These are phyloP conservation scores for Scomberomorus guttatus DNA, from an alignment of 2,797 vertebrate species.

Conservation along the genomic window DNA sequence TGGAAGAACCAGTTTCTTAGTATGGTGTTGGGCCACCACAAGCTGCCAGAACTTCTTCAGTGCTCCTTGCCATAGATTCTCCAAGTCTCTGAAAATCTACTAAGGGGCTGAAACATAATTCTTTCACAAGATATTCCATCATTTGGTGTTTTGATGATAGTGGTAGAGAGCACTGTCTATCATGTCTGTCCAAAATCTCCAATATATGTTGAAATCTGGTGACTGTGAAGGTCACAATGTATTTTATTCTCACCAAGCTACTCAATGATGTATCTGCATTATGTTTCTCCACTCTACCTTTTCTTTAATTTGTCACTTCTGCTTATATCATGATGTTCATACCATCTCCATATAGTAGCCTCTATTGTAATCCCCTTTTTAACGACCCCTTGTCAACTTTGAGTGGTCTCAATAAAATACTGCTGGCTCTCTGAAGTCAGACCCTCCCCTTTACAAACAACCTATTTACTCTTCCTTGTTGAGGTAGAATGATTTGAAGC, in stretches of 20 bases:
- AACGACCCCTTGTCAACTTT: constrained; percentile 42
- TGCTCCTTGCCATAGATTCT: background rate
- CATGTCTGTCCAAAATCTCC: constrained; percentile 6
- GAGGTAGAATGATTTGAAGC: constrained; percentile 53
- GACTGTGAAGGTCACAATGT: constrained; percentile 16
- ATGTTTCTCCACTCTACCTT: background rate
- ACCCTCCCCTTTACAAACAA: constrained; percentile 53
- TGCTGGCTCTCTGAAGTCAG: constrained; percentile 50
- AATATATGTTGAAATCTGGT: no score
- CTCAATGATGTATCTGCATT: constrained; percentile 44
- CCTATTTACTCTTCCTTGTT: constrained; percentile 64
- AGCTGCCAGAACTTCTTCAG: background rate
- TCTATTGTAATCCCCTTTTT: constrained; percentile 50
- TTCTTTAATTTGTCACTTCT: constrained; percentile 19
- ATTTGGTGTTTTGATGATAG: constrained; percentile 4
- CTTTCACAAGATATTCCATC: background rate
- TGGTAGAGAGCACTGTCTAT: background rate
- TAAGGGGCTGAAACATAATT: constrained; percentile 1
- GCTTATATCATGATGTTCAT: constrained; percentile 30
- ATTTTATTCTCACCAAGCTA: constrained; percentile 44
- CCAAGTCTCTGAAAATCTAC: background rate
- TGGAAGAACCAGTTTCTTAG: background rate
- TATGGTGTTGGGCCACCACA: background rate
- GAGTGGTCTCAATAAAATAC: constrained; percentile 57
- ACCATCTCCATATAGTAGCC: constrained; percentile 29